Evolutionary conservation across 1,140 invertebrate species (phyloP), one percentile per base, ranked within the genome.

Genomic region (Pachyrhynchus sulphureomaculatus): DNA sequence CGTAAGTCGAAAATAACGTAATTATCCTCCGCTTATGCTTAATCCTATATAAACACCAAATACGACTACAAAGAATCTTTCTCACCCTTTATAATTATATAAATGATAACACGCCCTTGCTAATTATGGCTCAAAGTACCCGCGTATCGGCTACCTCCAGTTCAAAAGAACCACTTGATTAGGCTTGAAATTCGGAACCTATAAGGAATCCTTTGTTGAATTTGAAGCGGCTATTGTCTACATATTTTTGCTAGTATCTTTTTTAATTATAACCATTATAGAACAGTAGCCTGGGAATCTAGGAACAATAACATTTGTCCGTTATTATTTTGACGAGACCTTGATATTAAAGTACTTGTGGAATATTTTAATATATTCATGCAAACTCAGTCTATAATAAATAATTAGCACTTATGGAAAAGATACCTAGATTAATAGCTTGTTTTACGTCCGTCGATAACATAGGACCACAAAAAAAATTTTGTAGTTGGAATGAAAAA

Each of bases 31-130:
- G 41, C 41, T 18, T 20, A n/a, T 44, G 26, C 15, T 4, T 56
- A 58, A 33, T 33, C 18, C 55, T 13, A 58, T 48, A 48, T 23
- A 58, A 58, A 58, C 23, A 58, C 5, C 48, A 47, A 48, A 15
- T 2, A 6, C 32, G 12, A 32, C 12, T 2, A 56, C 29, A 32
- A 23, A 49, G 41, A 26, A 58, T 48, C 37, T 48, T 55, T 55
- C 55, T 58, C 55, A 58, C 55, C 55, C 55, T 58, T 58, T 58
- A 48, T 58, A 58, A 58, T 58, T 58, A 58, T 58, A 48, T 58
- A 58, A 58, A 37, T 48, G 55, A 58, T 48, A 47, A 34, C 55
- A 37, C 55, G 55, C 55, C 55, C 55, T 48, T 58, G 55, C 55
- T 58, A 58, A 58, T 58, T 58, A 58, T 17, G 34, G 33, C 18